Evolutionary conservation across 2,888 invertebrate species (phyloP), one percentile per base, ranked within the genome.

Genomic region (Agonopterix subpropinquella): DNA sequence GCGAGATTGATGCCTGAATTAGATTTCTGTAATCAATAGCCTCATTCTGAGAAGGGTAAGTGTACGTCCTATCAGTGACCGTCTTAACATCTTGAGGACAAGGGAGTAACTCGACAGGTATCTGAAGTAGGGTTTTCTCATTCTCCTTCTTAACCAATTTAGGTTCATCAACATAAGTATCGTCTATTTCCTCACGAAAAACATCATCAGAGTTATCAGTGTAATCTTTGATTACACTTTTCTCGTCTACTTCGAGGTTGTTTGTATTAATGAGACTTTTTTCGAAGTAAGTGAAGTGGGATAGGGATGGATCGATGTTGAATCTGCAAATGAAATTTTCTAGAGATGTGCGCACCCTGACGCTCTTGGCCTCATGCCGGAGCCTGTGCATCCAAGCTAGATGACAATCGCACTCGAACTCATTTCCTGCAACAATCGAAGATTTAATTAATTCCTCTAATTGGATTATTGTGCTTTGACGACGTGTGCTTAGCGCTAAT

Each of bases 351-450:
- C 91, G 90, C 61, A 95, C 90, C 78, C 92, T 91, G 54, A 89
- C 86, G 79, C 93, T 94, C 75, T 92, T 91, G 57, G 95, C 94
- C 70, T 94, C 94, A 78, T 93, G 92, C 55, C 92, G 90, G 58
- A 96, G 89, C 57, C 91, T 91, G 85, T 93, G 93, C 87, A 95
- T 92, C 96, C 96, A 96, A 52, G 92, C 91, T 66, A 96, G 89
- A 62, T 94, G 94, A 74, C 95, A 95, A 84, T 95, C 95, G 85
- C 96, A 96, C 71, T 92, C 89, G 80, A 96, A 93, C 67, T 92
- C 92, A 85, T 96, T 96, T 66, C 93, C 96, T 96, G 92, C 48
- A 90, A 91, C 79, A 81, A 85, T 73, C 53, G 62, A 65, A 54
- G 54, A 51, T 55, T 71, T 69, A 65, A 73, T 73, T 73, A 73